phyloP scores from a whole-genome alignment of 1,140 invertebrate genomes.

The Lordiphosa stackelbergi region DNA sequence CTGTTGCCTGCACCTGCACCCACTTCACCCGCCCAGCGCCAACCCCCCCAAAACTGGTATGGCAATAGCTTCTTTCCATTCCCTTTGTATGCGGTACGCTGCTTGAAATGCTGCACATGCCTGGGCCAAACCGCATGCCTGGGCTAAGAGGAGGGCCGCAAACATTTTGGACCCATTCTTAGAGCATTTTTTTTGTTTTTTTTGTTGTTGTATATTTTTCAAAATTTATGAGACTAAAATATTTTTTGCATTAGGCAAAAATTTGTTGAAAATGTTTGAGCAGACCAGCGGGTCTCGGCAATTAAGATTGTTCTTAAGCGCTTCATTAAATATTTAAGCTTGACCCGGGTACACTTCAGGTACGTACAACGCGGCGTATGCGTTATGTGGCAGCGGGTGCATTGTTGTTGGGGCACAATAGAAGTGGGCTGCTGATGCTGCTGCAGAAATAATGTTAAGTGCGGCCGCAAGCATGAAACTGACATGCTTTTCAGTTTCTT shows the following conservation, averaged over 20 bases:
- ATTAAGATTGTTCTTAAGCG: constrained; percentile 64
- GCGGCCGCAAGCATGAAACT: constrained; percentile 69
- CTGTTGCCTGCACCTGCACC: constrained; percentile 46
- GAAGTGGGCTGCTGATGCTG: constrained; percentile 29
- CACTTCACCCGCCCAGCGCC: neutral
- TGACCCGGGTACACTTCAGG: constrained; percentile 34
- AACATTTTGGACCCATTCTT: constrained; percentile 52
- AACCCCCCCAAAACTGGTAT: constrained; percentile 32
- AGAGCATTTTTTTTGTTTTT: neutral
- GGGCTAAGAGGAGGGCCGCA: constrained; percentile 63
- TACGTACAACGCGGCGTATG: constrained; percentile 53
- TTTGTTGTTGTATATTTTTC: constrained; percentile 6
- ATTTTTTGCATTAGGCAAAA: constrained; percentile 71
- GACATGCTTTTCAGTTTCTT: constrained; percentile 63
- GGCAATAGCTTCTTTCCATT: constrained; percentile 41
- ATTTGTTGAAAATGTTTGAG: constrained; percentile 65
- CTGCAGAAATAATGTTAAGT: constrained; percentile 72
- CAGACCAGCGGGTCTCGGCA: constrained; percentile 40
- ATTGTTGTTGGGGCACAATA: constrained; percentile 45
- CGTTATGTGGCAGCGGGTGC: constrained; percentile 29
- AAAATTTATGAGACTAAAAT: constrained; percentile 61
- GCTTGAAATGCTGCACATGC: constrained; percentile 73
- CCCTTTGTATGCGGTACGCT: constrained; percentile 46
- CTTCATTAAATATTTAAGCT: constrained; percentile 75
- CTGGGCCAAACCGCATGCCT: constrained; percentile 64